Base-by-base conservation (phyloP, 2,888 invertebrate species). In the Harpagoxenus sublaevis region DNA sequence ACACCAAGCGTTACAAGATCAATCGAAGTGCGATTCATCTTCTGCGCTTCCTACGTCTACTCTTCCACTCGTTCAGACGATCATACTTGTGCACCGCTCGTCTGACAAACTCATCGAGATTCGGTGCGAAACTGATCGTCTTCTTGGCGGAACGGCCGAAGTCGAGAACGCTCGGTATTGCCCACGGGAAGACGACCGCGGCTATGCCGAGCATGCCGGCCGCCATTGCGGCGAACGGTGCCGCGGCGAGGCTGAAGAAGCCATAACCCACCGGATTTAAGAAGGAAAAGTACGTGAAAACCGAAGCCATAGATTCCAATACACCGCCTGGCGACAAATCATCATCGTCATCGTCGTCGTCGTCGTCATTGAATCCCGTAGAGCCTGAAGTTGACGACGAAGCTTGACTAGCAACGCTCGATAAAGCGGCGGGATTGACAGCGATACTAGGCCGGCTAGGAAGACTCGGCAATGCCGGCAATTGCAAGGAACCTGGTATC, bases 101-200 rank as follows among this genome's bases (percentile, higher is more conserved):
- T 60, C 87, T 90, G 3, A 94, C 92, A 0, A 93, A 82, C 23
- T 93, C 92, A 35, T 93, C 92, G 6, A 94, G 79, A 77, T 86
- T 92, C 0, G 91, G 90, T 53, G 85, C 87, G 42, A 93, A 91
- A 39, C 70, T 89, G 2, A 90, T 77, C 3, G 81, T 89, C 8
- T 62, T 86, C 55, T 92, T 89, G 0, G 85, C 75, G 3, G 91
- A 71, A 1, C 95, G 90, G 12, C 92, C 92, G 55, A 94, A 89
- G 39, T 92, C 93, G 62, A 96, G 93, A 15, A 95, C 92, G 3
- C 95, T 95, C 0, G 97, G 96, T 85, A 97, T 95, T 88, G 96
- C 96, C 96, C 96, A 97, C 0, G 97, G 97, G 82, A 97, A 96
- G 86, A 97, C 94, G 65, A 97, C 95, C 0, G 97, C 95, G 0